Evolutionary conservation across 2,113 vertebrate species (phyloP).

Genomic region (Rhinopomastus cyanomelas): DNA sequence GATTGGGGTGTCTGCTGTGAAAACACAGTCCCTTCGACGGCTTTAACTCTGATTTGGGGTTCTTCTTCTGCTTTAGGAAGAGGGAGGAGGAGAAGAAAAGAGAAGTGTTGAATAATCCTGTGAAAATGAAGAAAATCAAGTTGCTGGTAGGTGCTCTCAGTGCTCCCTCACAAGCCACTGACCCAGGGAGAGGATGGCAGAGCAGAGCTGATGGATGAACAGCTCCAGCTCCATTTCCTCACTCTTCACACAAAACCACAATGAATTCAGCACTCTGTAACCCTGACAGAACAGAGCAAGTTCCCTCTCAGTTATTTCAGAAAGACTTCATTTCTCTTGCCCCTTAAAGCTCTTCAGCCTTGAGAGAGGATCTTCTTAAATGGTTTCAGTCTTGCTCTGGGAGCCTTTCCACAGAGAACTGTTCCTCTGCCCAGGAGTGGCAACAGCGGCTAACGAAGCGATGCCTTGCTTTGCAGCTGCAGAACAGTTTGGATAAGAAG

Average conservation of each 20-base stretch:
- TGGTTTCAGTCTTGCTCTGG: background rate
- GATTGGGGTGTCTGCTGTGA: too few species aligned
- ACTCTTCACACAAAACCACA: background rate
- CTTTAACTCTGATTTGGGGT: background rate
- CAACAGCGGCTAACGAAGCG: background rate
- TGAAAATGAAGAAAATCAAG: conserved; percentile 99
- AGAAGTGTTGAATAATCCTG: conserved; percentile 92
- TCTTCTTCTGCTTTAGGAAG: conserved; percentile 77
- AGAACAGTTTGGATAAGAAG: conserved; percentile 91
- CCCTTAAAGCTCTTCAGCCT: background rate
- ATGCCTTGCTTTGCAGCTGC: conserved; percentile 76
- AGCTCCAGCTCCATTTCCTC: background rate
- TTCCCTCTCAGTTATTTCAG: background rate
- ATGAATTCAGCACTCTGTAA: background rate
- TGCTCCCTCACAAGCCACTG: background rate
- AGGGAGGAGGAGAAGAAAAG: conserved; percentile 94
- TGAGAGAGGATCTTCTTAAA: background rate
- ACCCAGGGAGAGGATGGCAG: background rate
- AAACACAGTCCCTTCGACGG: too few species aligned
- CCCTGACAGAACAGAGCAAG: background rate
- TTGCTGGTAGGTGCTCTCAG: conserved; percentile 81
- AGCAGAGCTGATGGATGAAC: background rate
- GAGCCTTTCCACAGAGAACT: background rate
- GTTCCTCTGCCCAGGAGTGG: background rate
- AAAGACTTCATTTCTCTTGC: too few species aligned